Evolutionary conservation across 2,888 invertebrate species (phyloP).

Genomic region (Osedax fenrisi): DNA sequence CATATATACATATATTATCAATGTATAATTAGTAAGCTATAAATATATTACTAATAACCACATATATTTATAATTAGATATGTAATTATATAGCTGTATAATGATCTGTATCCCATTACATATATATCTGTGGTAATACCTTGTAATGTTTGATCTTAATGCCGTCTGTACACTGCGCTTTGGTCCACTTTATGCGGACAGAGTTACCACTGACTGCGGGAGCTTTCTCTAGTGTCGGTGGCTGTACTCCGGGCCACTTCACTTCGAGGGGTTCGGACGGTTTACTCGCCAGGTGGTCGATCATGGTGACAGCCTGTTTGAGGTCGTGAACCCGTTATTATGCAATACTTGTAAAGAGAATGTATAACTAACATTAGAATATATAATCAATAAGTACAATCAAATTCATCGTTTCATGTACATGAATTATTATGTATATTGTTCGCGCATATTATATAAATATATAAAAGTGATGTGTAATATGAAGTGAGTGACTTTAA

Average conservation of each 20-base stretch:
- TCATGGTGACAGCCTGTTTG: constrained; percentile 46
- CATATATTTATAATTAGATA: background rate
- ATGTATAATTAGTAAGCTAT: no score
- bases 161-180: constrained; percentile 45
- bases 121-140: constrained; percentile 36
- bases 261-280: constrained; percentile 48
- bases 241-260: constrained; percentile 48
- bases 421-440: no score
- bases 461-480: background rate
- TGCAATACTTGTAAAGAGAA: no score
- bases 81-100: background rate
- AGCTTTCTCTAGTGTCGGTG: constrained; percentile 41
- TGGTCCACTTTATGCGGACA: constrained; percentile 47
- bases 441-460: background rate
- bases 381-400: no score
- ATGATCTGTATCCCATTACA: background rate
- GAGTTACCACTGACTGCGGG: constrained; percentile 43
- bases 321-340: no score
- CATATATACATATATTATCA: no score
- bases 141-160: constrained; percentile 49
- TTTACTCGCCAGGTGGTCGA: constrained; percentile 45
- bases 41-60: background rate
- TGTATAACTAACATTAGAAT: background rate
- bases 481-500: no score
- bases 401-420: no score